These are phyloP conservation scores for Miltochrista miniata DNA, from an alignment of 2,888 invertebrate genomes.

Conservation along the genomic window DNA sequence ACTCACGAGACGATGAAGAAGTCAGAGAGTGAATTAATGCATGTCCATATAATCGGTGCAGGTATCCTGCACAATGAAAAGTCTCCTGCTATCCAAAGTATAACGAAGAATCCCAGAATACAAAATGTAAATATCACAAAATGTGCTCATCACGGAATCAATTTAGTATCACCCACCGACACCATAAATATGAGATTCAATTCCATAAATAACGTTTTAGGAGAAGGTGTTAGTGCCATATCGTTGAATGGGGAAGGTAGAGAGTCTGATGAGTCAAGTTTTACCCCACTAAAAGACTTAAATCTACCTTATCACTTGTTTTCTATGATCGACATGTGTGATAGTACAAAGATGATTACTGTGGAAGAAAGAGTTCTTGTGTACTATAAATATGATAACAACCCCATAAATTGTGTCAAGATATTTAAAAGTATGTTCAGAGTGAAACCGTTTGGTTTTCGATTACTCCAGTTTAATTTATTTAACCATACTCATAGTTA, in stretches of 20 bases:
- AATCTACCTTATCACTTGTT: constrained; percentile 95
- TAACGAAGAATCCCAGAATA: constrained; percentile 92
- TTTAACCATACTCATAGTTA: constrained; percentile 93
- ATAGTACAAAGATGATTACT: constrained; percentile 94
- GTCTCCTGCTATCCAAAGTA: constrained; percentile 95
- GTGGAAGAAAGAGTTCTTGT: constrained; percentile 95
- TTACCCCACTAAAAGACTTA: constrained; percentile 91
- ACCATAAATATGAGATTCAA: constrained; percentile 90
- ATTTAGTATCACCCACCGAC: constrained; percentile 94
- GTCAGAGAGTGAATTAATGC: constrained; percentile 90
- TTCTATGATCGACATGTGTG: constrained; percentile 98
- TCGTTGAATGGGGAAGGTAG: constrained; percentile 97
- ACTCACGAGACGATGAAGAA: constrained; percentile 88
- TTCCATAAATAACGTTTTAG: constrained; percentile 90
- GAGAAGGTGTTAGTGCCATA: constrained; percentile 94
- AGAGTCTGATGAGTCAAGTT: constrained; percentile 94
- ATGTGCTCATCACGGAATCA: constrained; percentile 96
- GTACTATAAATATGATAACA: constrained; percentile 98
- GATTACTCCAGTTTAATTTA: constrained; percentile 95
- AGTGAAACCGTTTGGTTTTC: constrained; percentile 94
- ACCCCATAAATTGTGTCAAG: constrained; percentile 98
- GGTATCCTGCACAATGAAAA: constrained; percentile 98
- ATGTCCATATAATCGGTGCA: constrained; percentile 94
- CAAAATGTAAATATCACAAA: constrained; percentile 92
- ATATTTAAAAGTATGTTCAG: constrained; percentile 94